Percentiles rank a stretch among this genome's conserved stretches.
phyloP scores from a whole-genome alignment of 2,113 vertebrate species.

The Grammomys surdaster region DNA sequence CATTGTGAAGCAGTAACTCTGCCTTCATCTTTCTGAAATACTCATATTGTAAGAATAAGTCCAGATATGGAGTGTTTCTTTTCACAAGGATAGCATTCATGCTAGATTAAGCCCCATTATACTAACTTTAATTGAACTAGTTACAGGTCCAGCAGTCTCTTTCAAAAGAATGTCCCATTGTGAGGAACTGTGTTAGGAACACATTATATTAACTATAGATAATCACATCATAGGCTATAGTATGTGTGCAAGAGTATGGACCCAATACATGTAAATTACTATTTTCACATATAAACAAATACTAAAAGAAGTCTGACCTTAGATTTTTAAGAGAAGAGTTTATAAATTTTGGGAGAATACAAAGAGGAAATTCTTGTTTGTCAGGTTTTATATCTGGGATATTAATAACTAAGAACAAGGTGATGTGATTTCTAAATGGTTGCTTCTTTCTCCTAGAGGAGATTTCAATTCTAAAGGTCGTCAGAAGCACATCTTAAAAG shows the following conservation, averaged over 20 bases:
- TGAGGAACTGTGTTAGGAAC: background rate
- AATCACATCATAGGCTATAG: background rate
- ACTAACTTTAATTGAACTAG: background rate
- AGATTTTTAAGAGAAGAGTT: background rate
- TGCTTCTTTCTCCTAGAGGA: background rate
- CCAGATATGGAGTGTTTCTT: background rate
- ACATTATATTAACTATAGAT: background rate
- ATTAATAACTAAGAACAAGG: background rate
- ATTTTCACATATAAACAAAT: background rate
- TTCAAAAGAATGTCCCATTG: background rate
- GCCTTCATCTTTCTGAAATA: background rate
- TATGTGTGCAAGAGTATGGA: background rate
- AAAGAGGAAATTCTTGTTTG: background rate
- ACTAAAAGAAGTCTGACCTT: background rate
- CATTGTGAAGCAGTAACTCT: background rate
- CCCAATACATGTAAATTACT: background rate
- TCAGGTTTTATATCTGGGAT: background rate
- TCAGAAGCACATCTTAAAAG: background rate
- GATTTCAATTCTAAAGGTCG: constrained; percentile 46
- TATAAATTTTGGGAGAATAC: background rate
- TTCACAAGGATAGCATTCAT: background rate
- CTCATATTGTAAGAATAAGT: background rate
- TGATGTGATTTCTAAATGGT: background rate
- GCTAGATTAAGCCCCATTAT: background rate
- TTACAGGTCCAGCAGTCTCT: background rate